Evolutionary conservation across 2,797 vertebrate species (phyloP), one percentile per base, ranked within the genome.

Genomic region (Centropyge bicolor): DNA sequence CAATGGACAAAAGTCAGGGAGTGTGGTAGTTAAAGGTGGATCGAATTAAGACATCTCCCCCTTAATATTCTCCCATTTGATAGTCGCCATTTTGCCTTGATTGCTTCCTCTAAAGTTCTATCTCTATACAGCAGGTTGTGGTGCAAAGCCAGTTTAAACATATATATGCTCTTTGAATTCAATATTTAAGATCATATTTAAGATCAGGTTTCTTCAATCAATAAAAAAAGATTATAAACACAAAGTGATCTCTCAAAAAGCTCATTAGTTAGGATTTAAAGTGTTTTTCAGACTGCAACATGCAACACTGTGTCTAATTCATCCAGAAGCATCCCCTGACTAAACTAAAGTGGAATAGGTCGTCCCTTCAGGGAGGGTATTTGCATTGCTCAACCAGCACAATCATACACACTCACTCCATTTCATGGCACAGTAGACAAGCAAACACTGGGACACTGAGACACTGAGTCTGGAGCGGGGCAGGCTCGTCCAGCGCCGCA

Each of bases 401-500:
- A 81, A 81, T 88, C 79, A 64, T 59, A 83, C 83, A 84, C 72
- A 77, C 81, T 83, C 78, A 63, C 81, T 92, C 83, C 80, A 89
- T 93, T 92, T 92, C 89, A 90, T 82, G 88, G 81, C 87, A 90
- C 86, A 87, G 84, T 72, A 86, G 76, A 91, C 85, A 89, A 89
- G 85, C 84, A 93, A 93, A 91, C 87, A 92, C 80, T 57, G 67
- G 60, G 81, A 86, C 84, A 84, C 86, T 76, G 86, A 90, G 88
- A 89, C 88, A 57, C 74, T 7, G 75, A 87, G 88, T 81, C 82
- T 86, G 76, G 72, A 89, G 88, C 70, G 1, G 76, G 70, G 77
- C 68, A 19, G 74, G 74, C 81, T 81, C 46, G 35, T 79, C 84
- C 78, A 51, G 71, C 56, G 24, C 68, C n/a, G 76, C 82, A 62